Base-by-base conservation (phyloP, 1,140 invertebrate genomes). In the Helicoverpa armigera region DNA sequence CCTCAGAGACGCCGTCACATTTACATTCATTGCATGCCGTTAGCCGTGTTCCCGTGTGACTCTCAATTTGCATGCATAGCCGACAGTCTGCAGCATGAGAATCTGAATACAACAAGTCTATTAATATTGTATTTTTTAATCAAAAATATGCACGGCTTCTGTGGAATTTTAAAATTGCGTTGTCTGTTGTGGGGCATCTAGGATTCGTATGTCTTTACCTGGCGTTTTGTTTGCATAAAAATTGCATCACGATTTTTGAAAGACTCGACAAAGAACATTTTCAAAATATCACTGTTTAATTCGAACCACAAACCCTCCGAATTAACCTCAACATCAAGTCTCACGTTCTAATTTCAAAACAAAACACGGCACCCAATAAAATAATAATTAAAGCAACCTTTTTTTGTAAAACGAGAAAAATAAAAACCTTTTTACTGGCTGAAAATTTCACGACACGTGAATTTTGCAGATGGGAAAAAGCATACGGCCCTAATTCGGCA, bases 401-500 rank as follows among this genome's bases (percentile, higher is more conserved):
- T 50, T 60, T n/a, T 9, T 23, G 35, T 50, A 56, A 69, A 78
- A 54, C 35, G 23, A 60, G 18, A 43, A 67, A 78, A 77, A 69
- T 13, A 11, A 78, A 78, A 79, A 79, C 54, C 29, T 65, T 58
- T 75, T 69, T 69, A 65, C 67, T 60, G 67, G 14, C 61, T 58
- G 67, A 77, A 77, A 77, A 77, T 83, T 83, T 80, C 53, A 61
- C 77, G 56, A 80, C 79, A 77, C 56, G 51, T 83, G 79, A 73
- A 75, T 79, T 35, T 74, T 48, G 43, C 23, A 76, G 43, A 70
- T 54, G 61, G 63, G 73, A 75, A 50, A 16, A 82, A 82, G 50
- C 76, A 80, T 79, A 80, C 81, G 78, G 77, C 78, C 75, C 80
- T 82, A 87, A 82, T 81, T 83, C 63, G 35, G 67, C 82, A 73